Base-by-base conservation (phyloP, 2,113 vertebrate species). In the Prietella phreatophila region DNA sequence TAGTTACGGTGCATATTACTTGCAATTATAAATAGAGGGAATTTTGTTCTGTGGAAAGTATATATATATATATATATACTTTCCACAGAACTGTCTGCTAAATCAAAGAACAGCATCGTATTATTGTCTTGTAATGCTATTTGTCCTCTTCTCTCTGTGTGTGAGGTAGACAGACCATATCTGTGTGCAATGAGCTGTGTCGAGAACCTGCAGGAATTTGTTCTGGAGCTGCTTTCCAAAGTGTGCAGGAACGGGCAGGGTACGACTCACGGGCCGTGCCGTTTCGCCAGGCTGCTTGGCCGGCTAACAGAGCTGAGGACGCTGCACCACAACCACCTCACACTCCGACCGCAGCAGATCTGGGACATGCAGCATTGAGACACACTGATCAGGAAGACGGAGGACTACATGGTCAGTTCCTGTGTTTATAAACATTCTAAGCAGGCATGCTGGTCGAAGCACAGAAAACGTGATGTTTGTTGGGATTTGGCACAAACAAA, bases 131-230 rank as follows among this genome's bases (percentile, higher is more conserved):
- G 15, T n/a, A 60, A 22, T 61, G 0, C 47, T 50, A 60, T 61
- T 73, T 33, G 27, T 39, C 56, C 42, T 71, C 27, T 88, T 67
- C 8, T 14, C 39, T 53, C 55, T 78, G 56, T 84, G 36, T 90
- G 27, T 65, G 42, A 73, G 63, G 47, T 93, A 97, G 97, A 98
- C 94, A 94, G 94, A 36, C 95, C 96, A 0, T 95, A 95, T 50
- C 93, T 98, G 91, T 95, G 94, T 90, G 96, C 96, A 50, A 95
- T 96, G 82, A 92, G 93, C 73, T 95, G 94, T 6, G 97, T 99
- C 15, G 98, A 98, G 86, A 96, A 95, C 91, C 94, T 97, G 89
- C 97, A 98, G 93, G 98, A 99, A 92, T 95, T 96, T 82, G 92
- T 98, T 87, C 94, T 98, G 90, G 96, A 96, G 88, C 94, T 98